Evolutionary conservation across 2,888 invertebrate species (phyloP).

Genomic region (Caenorhabditis virilis): DNA sequence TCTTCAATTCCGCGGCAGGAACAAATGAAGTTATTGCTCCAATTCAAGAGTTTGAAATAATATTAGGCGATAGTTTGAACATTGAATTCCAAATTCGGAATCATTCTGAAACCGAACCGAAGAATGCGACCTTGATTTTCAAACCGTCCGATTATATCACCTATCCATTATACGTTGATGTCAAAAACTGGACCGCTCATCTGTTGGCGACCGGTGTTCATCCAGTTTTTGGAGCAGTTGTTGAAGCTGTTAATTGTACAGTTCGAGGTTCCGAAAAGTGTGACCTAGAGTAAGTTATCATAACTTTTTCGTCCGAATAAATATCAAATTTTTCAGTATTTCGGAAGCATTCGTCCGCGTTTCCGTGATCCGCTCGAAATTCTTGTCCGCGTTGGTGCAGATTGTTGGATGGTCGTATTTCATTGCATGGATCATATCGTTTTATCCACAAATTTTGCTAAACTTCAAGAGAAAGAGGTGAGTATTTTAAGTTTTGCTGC

Average conservation of each 20-base stretch:
- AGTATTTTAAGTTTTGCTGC: too few relatives aligned
- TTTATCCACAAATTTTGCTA: conserved; percentile 93
- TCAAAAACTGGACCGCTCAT: neutral
- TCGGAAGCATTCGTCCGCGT: conserved; percentile 45
- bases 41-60: conserved; percentile 6
- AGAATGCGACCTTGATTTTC: conserved; percentile 10
- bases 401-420: conserved; percentile 99
- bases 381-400: conserved; percentile 67
- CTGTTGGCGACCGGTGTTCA: conserved; percentile 5
- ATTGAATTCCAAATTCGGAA: conserved; percentile 8
- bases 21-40: neutral
- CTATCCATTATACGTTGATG: neutral
- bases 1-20: too few relatives aligned
- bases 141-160: conserved; percentile 10
- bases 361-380: conserved; percentile 51
- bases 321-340: conserved; percentile 24
- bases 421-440: conserved; percentile 94
- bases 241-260: conserved; percentile 30
- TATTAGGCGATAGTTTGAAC: neutral
- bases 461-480: conserved; percentile 87
- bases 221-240: conserved; percentile 10
- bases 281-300: conserved; percentile 16
- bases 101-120: conserved; percentile 4
- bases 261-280: conserved; percentile 10
- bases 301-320: neutral